Evolutionary conservation across 2,888 invertebrate species (phyloP), one percentile per base, ranked within the genome.

Genomic region (Megastigmus dorsalis): DNA sequence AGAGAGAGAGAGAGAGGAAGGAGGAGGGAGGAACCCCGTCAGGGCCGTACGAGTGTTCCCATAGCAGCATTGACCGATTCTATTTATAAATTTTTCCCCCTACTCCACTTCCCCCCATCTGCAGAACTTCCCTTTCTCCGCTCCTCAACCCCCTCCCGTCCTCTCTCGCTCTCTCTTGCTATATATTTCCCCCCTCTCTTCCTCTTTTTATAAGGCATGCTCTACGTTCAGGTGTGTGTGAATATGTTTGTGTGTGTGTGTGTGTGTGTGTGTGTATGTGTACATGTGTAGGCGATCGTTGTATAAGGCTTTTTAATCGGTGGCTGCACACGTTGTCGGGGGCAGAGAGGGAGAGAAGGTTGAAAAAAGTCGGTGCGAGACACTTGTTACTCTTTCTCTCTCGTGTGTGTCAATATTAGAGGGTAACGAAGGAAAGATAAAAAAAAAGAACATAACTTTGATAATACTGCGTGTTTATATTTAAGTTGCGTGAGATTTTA

Each of bases 21-120:
- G 67, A 15, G 50, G 3, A 33, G 33, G 54, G 48, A 72, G 26
- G 70, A 48, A 50, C 26, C 23, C 57, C 55, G 71, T 72, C 75
- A 77, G 68, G 75, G 75, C 65, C 77, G 52, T 36, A 23, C 63
- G 60, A 80, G 80, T 85, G 84, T 85, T 86, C 85, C 85, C 85
- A 85, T 86, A 84, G 86, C 85, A 86, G 85, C 85, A 86, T 86
- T 85, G 85, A 85, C 85, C 85, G 85, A 81, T 84, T 86, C 85
- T 86, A 86, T 86, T 86, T 85, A 86, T 85, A 85, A 82, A 83
- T 82, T 82, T 81, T 23, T 43, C 48, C 26, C 45, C 45, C 70
- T 38, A 2, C 28, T 13, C 48, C 55, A n/a, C n/a, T 48, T 18
- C 28, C 41, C 50, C 26, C 33, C 36, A 28, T 18, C 26, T 48